phyloP scores from a whole-genome alignment of 2,888 invertebrate genomes.

The Drosophila antonietae region DNA sequence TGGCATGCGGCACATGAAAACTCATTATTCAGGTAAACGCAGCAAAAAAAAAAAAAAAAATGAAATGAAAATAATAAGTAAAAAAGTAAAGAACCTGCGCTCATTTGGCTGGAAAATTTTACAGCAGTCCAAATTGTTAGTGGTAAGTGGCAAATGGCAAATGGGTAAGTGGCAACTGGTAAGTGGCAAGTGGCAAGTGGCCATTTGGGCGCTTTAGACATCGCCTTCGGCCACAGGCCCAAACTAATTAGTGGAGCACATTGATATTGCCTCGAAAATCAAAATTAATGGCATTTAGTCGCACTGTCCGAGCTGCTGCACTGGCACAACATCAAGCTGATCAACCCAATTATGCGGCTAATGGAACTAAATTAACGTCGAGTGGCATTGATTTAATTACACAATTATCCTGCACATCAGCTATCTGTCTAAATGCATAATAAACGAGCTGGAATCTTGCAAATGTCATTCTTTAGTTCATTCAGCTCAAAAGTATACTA shows the following conservation, averaged over 20 bases:
- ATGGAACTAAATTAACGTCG: constrained; percentile 56
- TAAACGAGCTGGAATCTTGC: neutral
- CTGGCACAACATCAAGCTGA: constrained; percentile 37
- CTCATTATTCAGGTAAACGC: constrained; percentile 77
- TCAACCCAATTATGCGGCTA: constrained; percentile 69
- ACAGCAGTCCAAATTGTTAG: constrained; percentile 24
- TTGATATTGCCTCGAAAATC: constrained; percentile 52
- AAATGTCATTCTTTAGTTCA: constrained; percentile 1
- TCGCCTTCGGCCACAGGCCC: constrained; percentile 18
- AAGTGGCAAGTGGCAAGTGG: constrained; percentile 33
- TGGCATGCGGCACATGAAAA: constrained; percentile 44
- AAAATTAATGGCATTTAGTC: constrained; percentile 59
- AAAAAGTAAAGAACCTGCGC: constrained; percentile 47
- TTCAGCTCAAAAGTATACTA: constrained; percentile 33
- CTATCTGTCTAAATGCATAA: constrained; percentile 13
- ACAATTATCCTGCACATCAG: constrained; percentile 36
- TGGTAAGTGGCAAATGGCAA: constrained; percentile 26
- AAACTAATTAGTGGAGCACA: constrained; percentile 65
- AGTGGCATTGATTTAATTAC: constrained; percentile 71
- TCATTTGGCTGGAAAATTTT: constrained; percentile 63
- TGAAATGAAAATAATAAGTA: too few relatives aligned
- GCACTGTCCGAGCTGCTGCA: neutral
- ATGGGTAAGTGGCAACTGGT: constrained; percentile 29
- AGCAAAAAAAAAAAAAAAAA: constrained; percentile 27
- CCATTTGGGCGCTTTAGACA: constrained; percentile 35